Evolutionary conservation across 2,888 invertebrate genomes (phyloP).

Genomic region (Nasonia oneida): DNA sequence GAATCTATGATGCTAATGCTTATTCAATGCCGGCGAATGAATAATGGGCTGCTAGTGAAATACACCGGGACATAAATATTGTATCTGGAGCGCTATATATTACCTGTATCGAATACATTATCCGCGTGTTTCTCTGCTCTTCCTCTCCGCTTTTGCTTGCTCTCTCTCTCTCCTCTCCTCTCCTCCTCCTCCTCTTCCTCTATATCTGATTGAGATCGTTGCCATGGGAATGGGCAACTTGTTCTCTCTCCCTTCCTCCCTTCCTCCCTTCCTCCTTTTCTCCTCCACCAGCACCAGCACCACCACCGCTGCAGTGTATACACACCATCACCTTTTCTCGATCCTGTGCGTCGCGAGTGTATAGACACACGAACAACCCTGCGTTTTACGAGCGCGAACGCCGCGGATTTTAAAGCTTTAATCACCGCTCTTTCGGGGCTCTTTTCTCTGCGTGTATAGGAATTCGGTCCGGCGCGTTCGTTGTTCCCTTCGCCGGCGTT

Average conservation of each 20-base stretch:
- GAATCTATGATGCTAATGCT: conserved; percentile 76
- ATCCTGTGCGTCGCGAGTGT: background rate
- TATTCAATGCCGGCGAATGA: conserved; percentile 78
- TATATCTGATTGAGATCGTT: conserved; percentile 77
- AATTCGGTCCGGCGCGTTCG: background rate
- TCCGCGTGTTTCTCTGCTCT: conserved; percentile 67
- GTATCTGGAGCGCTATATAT: conserved; percentile 78
- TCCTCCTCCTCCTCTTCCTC: conserved; percentile 62
- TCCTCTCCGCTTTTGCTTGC: conserved; percentile 55
- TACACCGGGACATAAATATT: conserved; percentile 78
- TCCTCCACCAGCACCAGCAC: conserved; percentile 39
- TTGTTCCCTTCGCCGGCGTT: background rate
- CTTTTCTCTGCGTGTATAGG: background rate
- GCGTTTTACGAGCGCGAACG: conserved; percentile 58
- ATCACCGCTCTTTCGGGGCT: conserved; percentile 27
- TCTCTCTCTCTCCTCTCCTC: conserved; percentile 58
- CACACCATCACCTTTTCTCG: conserved; percentile 18
- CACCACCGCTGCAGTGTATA: background rate
- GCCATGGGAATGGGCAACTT: conserved; percentile 74
- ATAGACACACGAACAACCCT: background rate
- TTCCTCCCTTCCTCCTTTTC: conserved; percentile 52
- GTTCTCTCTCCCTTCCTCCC: conserved; percentile 62
- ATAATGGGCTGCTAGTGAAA: conserved; percentile 78
- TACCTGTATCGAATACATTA: conserved; percentile 77
- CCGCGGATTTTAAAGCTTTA: conserved; percentile 49